Evolutionary conservation across 1,140 invertebrate genomes (phyloP), one percentile per base, ranked within the genome.

Genomic region (Trachymyrmex septentrionalis): DNA sequence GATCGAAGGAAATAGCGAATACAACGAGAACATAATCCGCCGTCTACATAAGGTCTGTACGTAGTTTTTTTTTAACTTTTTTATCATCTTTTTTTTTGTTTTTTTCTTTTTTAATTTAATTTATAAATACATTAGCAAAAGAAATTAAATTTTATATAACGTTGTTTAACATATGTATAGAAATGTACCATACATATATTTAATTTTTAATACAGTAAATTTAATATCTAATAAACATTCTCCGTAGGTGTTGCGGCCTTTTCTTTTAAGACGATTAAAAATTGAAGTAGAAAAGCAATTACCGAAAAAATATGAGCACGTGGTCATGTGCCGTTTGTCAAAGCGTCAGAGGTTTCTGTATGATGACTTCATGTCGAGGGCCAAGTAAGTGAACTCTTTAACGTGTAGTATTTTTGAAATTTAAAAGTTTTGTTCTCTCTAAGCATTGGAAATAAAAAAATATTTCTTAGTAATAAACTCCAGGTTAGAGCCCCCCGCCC

Each of bases 201-300:
- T 24, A 16, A 50, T 50, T 50, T 69, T 55, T 71, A 57, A 55
- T 38, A 24, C 24, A 50, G 21, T 19, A 44, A 30, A 69, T 69
- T 44, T 44, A 27, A 64, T 66, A 57, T 59, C 24, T 80, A 67
- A 80, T 73, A 27, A 81, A 21, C 27, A 48, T 86, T 90, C 87
- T 84, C 92, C 95, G 61, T 91, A 99, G 98, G 98, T 99, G 75
- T 96, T 99, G 88, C 96, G 99, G 63, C 99, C 99, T 53, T 99
- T 99, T 96, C 96, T 99, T 88, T 95, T 99, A 85, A 96, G 99
- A 87, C 96, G 99, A 87, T 96, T 99, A 77, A 99, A 99, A 96
- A 97, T 96, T 66, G 99, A 99, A 96, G 99, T 99, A 53, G 99
- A 99, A 95, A 99, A 99, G 94, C 99, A 99, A 96, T 97, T 99